Evolutionary conservation across 2,888 invertebrate genomes (phyloP), one percentile per base, ranked within the genome.

Genomic region (Opisthograptis luteolata): DNA sequence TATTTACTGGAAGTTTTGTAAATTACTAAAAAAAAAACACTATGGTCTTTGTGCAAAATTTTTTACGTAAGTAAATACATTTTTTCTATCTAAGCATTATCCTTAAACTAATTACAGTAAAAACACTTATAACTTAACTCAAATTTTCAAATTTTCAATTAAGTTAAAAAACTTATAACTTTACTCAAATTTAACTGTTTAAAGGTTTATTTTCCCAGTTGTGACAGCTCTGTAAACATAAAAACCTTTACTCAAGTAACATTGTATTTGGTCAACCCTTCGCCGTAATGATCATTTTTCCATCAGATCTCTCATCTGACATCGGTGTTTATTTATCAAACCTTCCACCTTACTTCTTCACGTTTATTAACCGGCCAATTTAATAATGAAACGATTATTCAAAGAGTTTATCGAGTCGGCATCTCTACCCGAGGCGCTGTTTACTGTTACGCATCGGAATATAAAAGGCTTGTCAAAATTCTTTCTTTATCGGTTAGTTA

Each of bases 381-480:
- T 84, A 83, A 79, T 85, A 87, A 87, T 86, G 82, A 87, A 86
- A 84, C 81, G 79, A 86, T 88, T 85, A 81, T 81, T 87, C 80
- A 84, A 41, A 66, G 49, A 7, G 50, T 62, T 79, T 87, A 86
- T 87, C 84, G 58, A 28, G 57, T 63, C 70, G 78, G 79, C 76
- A 79, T 77, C 78, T 56, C 55, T n/a, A 59, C 63, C 63, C 62
- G 24, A 32, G 42, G 37, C 68, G 61, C 34, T 39, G 43, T 44
- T 51, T 48, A 51, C 54, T 50, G 48, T 58, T 58, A 51, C 45
- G 52, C 48, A 51, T 40, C 43, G n/a, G 31, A 40, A 44, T 45
- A 49, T 43, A 37, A 37, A 44, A 35, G 37, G 34, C 52, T 39
- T 53, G 43, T 53, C 43, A 53, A 40, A 47, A 47, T 48, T 53